Percentiles rank a stretch among this genome's conserved stretches.
Evolutionary conservation across 2,797 vertebrate genomes (phyloP).

Genomic region (Semaprochilodus insignis): DNA sequence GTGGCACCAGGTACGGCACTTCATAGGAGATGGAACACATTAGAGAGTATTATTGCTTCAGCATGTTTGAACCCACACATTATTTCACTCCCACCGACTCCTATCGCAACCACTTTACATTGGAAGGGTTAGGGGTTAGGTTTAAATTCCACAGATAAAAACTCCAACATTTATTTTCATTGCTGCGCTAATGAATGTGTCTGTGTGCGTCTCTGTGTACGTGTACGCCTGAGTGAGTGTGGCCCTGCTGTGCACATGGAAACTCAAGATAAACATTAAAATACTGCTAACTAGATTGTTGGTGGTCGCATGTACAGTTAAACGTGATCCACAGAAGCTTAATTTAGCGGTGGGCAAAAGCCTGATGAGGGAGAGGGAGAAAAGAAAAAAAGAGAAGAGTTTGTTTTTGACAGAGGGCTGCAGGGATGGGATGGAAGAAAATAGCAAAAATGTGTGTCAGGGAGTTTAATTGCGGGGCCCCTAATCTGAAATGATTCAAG

Average conservation of each 20-base stretch:
- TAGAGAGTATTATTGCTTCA: constrained; percentile 71
- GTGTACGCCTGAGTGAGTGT: constrained; percentile 21
- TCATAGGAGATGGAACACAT: constrained; percentile 71
- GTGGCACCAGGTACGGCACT: constrained; percentile 76
- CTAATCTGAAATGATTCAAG: constrained; percentile 65
- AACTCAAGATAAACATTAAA: constrained; percentile 62
- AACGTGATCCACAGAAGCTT: constrained; percentile 47
- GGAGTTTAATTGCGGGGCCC: constrained; percentile 60
- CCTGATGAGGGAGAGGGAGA: constrained; percentile 20
- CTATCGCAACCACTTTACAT: constrained; percentile 57
- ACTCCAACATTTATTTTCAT: constrained; percentile 56
- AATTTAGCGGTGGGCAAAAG: constrained; percentile 56
- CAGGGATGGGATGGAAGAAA: constrained; percentile 57
- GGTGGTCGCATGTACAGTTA: constrained; percentile 62
- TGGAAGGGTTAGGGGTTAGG: constrained; percentile 53
- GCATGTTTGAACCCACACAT: constrained; percentile 62
- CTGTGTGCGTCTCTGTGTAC: constrained; percentile 11
- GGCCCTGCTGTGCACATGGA: constrained; percentile 58
- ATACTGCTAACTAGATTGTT: constrained; percentile 62
- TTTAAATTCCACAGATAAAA: constrained; percentile 64
- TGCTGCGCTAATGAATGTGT: constrained; percentile 31
- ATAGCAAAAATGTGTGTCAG: constrained; percentile 63
- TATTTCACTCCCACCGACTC: constrained; percentile 60
- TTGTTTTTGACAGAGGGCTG: constrained; percentile 57
- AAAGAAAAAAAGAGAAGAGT: constrained; percentile 35